A percentile compares a stretch with the other conserved stretches of the same genome.
Evolutionary conservation across 2,888 invertebrate species (phyloP).

Genomic region (Campopleginae sp.): DNA sequence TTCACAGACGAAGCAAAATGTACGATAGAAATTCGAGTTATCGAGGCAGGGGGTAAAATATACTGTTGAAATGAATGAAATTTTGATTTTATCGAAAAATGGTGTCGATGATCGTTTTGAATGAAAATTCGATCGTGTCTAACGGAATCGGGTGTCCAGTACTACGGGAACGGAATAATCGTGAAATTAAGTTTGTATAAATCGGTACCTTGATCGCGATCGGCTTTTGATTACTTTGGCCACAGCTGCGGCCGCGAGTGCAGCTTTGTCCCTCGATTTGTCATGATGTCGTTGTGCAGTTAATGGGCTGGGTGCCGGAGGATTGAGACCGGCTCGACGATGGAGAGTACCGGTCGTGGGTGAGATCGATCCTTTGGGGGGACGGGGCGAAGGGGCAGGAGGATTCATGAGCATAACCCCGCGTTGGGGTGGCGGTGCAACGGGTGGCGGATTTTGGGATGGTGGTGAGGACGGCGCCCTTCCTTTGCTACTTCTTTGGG

Average conservation of each 20-base stretch:
- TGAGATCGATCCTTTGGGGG: slow-evolving; percentile 83
- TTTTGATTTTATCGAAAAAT: too few species aligned
- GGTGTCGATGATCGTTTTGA: background rate
- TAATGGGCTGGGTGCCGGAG: slow-evolving; percentile 81
- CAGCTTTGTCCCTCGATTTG: slow-evolving; percentile 80
- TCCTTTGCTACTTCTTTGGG: slow-evolving; percentile 81
- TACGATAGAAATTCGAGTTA: too few species aligned
- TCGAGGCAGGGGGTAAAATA: too few species aligned
- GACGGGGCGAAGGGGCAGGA: slow-evolving; percentile 88
- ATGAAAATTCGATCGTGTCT: too few species aligned
- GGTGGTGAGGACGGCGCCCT: slow-evolving; percentile 80
- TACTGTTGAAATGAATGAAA: too few species aligned
- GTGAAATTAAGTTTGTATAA: background rate
- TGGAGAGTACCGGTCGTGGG: slow-evolving; percentile 82
- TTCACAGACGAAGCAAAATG: too few species aligned
- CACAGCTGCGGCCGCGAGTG: slow-evolving; percentile 81
- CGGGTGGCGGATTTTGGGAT: slow-evolving; percentile 75
- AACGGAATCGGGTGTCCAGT: background rate
- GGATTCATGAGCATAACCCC: slow-evolving; percentile 90
- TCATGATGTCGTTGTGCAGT: slow-evolving; percentile 79
- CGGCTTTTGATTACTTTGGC: slow-evolving; percentile 83
- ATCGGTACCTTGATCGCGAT: slow-evolving; percentile 81
- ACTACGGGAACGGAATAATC: background rate
- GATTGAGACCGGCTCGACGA: slow-evolving; percentile 82
- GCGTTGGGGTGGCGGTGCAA: slow-evolving; percentile 86